Conservation (phyloP, 2,888 invertebrate species). For the Tenthredo notha region DNA sequence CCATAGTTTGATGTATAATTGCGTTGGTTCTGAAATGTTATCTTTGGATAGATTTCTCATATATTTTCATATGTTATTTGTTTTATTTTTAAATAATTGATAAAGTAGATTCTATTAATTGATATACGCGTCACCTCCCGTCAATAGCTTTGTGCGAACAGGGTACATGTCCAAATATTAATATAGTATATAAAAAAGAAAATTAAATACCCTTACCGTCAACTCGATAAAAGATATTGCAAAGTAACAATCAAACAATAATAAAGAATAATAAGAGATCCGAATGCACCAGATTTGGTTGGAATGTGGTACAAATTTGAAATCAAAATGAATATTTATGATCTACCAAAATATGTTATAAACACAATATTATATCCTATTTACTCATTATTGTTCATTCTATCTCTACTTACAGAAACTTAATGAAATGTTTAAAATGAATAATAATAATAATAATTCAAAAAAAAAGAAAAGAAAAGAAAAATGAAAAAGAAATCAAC, state of each 20-base stretch:
- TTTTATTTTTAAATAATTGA: neutral
- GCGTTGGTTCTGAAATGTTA: neutral
- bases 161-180: constrained; percentile 22
- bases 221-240: constrained; percentile 12
- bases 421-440: constrained; percentile 26
- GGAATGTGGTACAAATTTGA: constrained; percentile 38
- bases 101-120: neutral
- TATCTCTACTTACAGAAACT: constrained; percentile 46
- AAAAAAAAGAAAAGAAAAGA: neutral
- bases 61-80: neutral
- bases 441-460: neutral
- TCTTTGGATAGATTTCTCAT: neutral
- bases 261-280: neutral
- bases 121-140: neutral
- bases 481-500: neutral
- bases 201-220: neutral
- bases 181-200: neutral
- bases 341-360: constrained; percentile 21
- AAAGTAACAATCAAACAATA: constrained; percentile 21
- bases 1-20: neutral
- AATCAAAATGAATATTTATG: constrained; percentile 43
- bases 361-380: constrained; percentile 27
- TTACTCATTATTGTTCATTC: constrained; percentile 38
- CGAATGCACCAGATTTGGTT: constrained; percentile 6
- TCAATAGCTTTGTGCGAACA: constrained; percentile 29